A percentile compares a stretch with the other conserved stretches of the same genome.
These are phyloP conservation scores for Etheostoma cragini DNA, from an alignment of 2,113 vertebrate species.

Conservation along the genomic window DNA sequence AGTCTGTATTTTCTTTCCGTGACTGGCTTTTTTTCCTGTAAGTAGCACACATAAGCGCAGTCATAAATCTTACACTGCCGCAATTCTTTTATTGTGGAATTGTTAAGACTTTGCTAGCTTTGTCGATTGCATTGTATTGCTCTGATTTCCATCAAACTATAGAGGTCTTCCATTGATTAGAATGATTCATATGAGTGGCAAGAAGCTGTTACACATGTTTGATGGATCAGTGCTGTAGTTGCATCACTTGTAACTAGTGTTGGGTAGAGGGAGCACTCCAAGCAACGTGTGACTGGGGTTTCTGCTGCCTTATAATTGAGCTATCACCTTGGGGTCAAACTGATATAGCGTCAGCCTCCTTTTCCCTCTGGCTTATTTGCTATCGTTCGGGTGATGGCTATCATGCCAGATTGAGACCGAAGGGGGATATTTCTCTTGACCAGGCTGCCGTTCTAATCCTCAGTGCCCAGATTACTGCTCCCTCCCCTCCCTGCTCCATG, in stretches of 20 bases:
- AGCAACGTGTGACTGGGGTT: constrained; percentile 7
- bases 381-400: constrained; percentile 37
- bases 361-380: constrained; percentile 29
- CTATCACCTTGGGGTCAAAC: constrained; percentile 46
- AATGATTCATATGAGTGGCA: constrained; percentile 21
- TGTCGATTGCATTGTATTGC: not conserved
- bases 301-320: constrained; percentile 45
- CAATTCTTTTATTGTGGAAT: not conserved
- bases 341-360: constrained; percentile 21
- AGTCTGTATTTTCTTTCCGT: constrained; percentile 9
- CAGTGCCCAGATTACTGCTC: constrained; percentile 66
- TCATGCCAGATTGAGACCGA: constrained; percentile 72
- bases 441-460: constrained; percentile 72
- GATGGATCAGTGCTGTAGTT: constrained; percentile 35
- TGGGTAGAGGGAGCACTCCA: constrained; percentile 6
- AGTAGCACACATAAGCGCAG: not conserved
- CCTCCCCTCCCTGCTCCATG: constrained; percentile 42
- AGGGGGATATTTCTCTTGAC: constrained; percentile 68
- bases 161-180: constrained; percentile 4
- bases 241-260: constrained; percentile 37
- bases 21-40: not conserved
- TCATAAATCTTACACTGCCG: not conserved
- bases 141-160: constrained; percentile 9
- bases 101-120: not conserved
- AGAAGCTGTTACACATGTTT: constrained; percentile 5